Conservation (phyloP, 2,888 invertebrate genomes). For the Apantesis nais region DNA sequence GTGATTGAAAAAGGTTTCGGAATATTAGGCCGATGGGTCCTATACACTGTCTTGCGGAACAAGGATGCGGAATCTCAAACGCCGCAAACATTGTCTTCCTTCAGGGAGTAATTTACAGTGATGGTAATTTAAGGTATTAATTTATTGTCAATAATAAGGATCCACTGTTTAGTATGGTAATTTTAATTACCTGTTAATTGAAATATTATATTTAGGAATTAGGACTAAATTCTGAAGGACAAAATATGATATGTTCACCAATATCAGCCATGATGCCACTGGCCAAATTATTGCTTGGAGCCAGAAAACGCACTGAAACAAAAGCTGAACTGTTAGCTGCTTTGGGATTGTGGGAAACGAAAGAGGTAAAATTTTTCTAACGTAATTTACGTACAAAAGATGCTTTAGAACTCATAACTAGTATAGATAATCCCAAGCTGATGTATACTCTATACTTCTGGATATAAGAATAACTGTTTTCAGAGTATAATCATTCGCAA, state of each 20-base stretch:
- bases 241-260: slow-evolving; percentile 65
- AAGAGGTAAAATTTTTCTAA: slow-evolving; percentile 24
- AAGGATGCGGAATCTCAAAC: too few species aligned
- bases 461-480: not conserved
- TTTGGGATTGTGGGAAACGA: slow-evolving; percentile 43
- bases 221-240: slow-evolving; percentile 27
- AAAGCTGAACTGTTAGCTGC: slow-evolving; percentile 51
- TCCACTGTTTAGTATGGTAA: not conserved
- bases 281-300: slow-evolving; percentile 64
- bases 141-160: not conserved
- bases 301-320: slow-evolving; percentile 32
- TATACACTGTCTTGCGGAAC: too few species aligned
- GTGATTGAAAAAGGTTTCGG: not conserved
- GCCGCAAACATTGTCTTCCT: too few species aligned
- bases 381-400: not conserved
- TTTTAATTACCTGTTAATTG: not conserved
- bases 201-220: slow-evolving; percentile 46
- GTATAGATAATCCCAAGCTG: not conserved
- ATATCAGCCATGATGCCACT: slow-evolving; percentile 64
- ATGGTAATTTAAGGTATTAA: not conserved
- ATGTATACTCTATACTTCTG: not conserved
- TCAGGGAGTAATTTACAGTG: not conserved
- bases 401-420: not conserved
- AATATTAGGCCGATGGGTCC: not conserved
- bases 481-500: not conserved